phyloP scores from a whole-genome alignment of 2,888 invertebrate species.

The Scelioninae gen. 2 region DNA sequence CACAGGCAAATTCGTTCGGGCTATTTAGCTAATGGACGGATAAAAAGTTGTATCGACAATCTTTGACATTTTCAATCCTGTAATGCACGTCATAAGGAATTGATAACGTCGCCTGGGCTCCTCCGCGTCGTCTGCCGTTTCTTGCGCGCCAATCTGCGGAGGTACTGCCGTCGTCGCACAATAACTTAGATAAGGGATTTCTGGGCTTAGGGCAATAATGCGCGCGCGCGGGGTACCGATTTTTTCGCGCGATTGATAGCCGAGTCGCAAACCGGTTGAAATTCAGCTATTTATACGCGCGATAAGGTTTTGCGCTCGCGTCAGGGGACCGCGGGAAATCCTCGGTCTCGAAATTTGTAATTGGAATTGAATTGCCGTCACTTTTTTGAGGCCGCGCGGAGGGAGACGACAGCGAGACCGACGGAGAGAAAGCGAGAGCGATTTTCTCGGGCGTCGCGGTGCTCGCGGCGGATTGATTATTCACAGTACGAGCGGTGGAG shows the following conservation, averaged over 20 bases:
- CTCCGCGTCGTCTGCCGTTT: constrained; percentile 55
- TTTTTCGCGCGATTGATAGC: constrained; percentile 1
- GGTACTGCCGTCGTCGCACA: constrained; percentile 64
- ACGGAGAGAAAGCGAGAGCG: not conserved
- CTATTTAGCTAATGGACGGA: constrained; percentile 71
- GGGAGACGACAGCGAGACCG: no score
- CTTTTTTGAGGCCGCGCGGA: no score
- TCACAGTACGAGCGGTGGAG: not conserved
- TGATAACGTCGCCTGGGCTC: constrained; percentile 64
- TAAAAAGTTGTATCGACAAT: constrained; percentile 68
- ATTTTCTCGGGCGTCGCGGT: no score
- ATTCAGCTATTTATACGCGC: not conserved
- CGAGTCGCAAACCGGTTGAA: constrained; percentile 2
- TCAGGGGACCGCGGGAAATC: not conserved
- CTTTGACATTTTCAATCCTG: constrained; percentile 69
- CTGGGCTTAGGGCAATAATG: constrained; percentile 64
- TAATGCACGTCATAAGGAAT: constrained; percentile 69
- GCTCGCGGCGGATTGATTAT: constrained; percentile 9
- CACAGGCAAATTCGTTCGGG: constrained; percentile 63
- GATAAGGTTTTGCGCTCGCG: not conserved
- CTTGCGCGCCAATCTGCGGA: constrained; percentile 61
- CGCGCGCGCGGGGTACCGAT: constrained; percentile 37
- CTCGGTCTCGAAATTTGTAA: not conserved
- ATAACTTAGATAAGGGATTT: constrained; percentile 68
- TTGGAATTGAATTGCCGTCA: not conserved